Conservation (phyloP, 2,797 vertebrate species). For the Yasuhikotakia modesta region DNA sequence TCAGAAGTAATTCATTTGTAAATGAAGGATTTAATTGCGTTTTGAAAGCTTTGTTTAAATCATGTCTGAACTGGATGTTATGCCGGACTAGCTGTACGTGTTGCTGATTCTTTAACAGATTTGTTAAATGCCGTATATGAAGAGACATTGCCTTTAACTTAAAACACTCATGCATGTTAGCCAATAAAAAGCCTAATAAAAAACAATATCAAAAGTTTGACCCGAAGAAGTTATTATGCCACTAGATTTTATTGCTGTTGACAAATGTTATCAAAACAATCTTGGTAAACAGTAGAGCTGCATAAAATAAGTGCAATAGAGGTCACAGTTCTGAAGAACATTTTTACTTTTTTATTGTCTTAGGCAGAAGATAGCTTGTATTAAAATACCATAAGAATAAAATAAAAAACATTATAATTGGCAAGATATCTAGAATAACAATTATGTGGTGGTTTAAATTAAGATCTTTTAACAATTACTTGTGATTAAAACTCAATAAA, state of each 20-base stretch:
- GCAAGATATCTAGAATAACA: no score
- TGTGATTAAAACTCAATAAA: no score
- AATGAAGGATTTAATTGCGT: slow-evolving; percentile 12
- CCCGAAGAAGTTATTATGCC: not conserved
- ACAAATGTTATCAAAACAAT: not conserved
- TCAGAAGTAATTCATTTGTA: slow-evolving; percentile 19
- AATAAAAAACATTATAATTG: no score
- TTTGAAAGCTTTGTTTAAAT: slow-evolving; percentile 1
- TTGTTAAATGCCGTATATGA: not conserved
- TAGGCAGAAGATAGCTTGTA: no score
- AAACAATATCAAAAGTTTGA: not conserved
- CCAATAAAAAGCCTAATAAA: not conserved
- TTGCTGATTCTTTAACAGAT: not conserved
- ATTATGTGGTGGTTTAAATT: no score
- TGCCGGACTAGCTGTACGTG: not conserved
- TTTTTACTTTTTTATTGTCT: no score
- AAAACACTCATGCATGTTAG: not conserved
- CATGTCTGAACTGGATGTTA: not conserved
- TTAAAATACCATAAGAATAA: no score
- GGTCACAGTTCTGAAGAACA: no score
- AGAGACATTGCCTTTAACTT: not conserved
- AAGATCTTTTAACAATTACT: no score
- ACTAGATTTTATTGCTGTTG: not conserved
- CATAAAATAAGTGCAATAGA: no score
- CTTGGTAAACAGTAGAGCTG: not conserved